Evolutionary conservation across 92 coral and sea anemone genomes (phyloP).

Genomic region (Siderastrea siderea): DNA sequence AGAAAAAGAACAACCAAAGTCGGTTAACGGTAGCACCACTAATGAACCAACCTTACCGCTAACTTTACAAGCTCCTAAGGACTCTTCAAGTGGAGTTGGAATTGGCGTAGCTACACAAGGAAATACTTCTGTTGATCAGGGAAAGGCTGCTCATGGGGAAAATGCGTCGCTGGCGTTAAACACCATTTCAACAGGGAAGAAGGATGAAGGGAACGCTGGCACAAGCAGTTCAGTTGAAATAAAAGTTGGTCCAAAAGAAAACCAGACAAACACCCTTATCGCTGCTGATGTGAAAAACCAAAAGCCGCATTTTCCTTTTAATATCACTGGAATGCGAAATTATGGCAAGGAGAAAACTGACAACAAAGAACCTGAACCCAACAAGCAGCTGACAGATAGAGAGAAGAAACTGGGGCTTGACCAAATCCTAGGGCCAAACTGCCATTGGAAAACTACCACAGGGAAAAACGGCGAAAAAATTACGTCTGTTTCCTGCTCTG

Average conservation of each 20-base stretch:
- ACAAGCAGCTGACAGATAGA: slow-evolving; percentile 26
- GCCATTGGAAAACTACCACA: slow-evolving; percentile 40
- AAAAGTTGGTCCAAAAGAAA: background rate
- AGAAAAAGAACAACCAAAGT: slow-evolving; percentile 7
- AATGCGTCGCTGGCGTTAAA: background rate
- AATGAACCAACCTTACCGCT: background rate
- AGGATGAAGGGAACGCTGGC: background rate
- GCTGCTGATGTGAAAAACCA: background rate
- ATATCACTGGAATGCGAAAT: slow-evolving; percentile 25
- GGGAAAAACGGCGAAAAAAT: slow-evolving; percentile 23
- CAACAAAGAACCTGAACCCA: background rate
- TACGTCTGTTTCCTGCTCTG: slow-evolving; percentile 37
- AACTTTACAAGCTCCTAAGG: background rate
- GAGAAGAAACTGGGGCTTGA: slow-evolving; percentile 10
- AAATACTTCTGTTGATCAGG: background rate
- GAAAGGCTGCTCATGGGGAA: background rate
- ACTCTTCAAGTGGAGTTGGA: background rate
- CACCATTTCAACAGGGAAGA: background rate
- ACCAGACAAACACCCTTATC: background rate
- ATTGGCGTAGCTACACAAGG: background rate
- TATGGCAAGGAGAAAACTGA: slow-evolving; percentile 25
- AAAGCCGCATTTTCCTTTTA: slow-evolving; percentile 23
- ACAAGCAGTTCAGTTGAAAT: background rate
- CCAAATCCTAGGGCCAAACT: slow-evolving; percentile 43
- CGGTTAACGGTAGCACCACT: background rate